These are phyloP conservation scores for Psilopogon haemacephalus DNA, from an alignment of 2,113 vertebrate species.

Conservation along the genomic window DNA sequence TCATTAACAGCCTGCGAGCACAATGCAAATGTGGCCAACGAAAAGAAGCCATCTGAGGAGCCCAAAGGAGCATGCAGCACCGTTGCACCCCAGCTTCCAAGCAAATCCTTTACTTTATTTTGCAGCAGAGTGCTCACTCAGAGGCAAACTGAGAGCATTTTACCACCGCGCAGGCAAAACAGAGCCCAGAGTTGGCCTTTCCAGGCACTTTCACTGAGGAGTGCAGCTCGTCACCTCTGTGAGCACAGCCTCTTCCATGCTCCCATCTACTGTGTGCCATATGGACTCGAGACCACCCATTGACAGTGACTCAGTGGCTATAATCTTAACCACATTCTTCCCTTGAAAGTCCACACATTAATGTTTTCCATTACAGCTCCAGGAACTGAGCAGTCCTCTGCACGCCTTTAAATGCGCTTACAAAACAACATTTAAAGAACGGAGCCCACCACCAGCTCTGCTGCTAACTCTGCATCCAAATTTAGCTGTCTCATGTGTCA, in stretches of 20 bases:
- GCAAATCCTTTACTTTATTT: background rate
- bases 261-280: background rate
- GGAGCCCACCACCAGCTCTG: background rate
- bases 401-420: background rate
- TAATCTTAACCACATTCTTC: conserved; percentile 46
- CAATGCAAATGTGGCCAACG: background rate
- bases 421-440: background rate
- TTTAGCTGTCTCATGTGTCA: background rate
- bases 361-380: conserved; percentile 36
- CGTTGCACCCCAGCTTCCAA: fast-evolving
- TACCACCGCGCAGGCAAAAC: background rate
- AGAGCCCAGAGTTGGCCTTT: background rate
- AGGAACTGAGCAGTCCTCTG: background rate
- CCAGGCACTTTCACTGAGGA: background rate
- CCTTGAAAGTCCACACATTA: conserved; percentile 11
- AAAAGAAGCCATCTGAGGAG: background rate
- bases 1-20: conserved; percentile 29
- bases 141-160: background rate
- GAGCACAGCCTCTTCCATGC: background rate
- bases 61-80: background rate
- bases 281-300: conserved; percentile 43
- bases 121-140: background rate
- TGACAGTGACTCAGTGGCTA: conserved; percentile 3
- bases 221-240: background rate
- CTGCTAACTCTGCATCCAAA: background rate